phyloP scores from a whole-genome alignment of 2,888 invertebrate genomes.

The Dasysyrphus albostriatus region DNA sequence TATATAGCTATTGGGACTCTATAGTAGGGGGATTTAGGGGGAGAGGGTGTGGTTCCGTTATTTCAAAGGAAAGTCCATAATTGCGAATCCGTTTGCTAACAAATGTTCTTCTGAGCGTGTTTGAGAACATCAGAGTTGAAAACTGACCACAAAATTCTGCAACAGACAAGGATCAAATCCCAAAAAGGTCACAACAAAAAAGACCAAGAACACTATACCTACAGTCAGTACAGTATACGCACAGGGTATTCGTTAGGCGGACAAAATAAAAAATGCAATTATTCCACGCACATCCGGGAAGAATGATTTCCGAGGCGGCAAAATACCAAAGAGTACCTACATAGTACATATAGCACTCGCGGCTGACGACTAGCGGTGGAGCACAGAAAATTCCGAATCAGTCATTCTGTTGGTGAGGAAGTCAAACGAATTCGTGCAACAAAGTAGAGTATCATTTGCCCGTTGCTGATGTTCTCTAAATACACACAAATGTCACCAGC shows the following conservation, averaged over 20 bases:
- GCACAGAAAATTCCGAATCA: slow-evolving; percentile 36
- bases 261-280: slow-evolving; percentile 44
- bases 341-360: too few species aligned
- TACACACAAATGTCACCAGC: slow-evolving; percentile 53
- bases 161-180: slow-evolving; percentile 65
- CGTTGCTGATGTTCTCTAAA: slow-evolving; percentile 30
- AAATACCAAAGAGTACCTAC: neutral
- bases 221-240: neutral
- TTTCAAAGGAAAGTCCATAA: slow-evolving; percentile 64
- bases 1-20: neutral
- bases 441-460: slow-evolving; percentile 20
- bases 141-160: slow-evolving; percentile 61
- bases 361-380: neutral
- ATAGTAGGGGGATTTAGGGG: too few species aligned
- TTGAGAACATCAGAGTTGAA: slow-evolving; percentile 6
- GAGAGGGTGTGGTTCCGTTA: neutral
- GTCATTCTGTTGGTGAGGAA: slow-evolving; percentile 55
- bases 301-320: slow-evolving; percentile 44
- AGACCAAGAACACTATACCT: neutral
- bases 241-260: neutral
- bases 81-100: slow-evolving; percentile 69
- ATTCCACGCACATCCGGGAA: slow-evolving; percentile 67
- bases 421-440: slow-evolving; percentile 51
- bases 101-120: slow-evolving; percentile 60
- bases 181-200: slow-evolving; percentile 38